Conservation (phyloP, 2,797 vertebrate species). For the Takifugu ocellatus region DNA sequence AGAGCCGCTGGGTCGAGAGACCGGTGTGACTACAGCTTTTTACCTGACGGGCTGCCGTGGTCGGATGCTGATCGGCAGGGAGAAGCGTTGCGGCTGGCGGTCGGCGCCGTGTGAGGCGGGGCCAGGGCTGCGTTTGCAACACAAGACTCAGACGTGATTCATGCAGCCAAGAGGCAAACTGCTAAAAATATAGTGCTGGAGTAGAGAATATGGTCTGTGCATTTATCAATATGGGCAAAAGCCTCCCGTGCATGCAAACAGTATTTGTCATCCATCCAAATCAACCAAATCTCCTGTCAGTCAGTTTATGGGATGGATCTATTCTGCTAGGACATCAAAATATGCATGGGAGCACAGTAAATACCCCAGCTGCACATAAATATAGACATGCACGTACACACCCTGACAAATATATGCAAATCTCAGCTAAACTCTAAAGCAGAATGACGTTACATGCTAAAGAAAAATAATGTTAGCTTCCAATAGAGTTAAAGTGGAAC, state of each 20-base stretch:
- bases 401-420: neutral
- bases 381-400: neutral
- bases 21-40: neutral
- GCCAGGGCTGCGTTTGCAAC: constrained; percentile 46
- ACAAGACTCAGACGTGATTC: constrained; percentile 34
- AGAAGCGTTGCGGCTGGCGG: constrained; percentile 39
- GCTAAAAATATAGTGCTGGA: constrained; percentile 9
- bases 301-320: neutral
- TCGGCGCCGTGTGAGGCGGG: constrained; percentile 30
- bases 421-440: no score
- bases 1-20: no score
- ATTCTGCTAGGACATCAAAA: neutral
- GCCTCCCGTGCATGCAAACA: neutral
- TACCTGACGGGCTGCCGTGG: constrained; percentile 56
- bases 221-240: neutral
- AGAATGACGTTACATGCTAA: no score
- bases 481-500: no score
- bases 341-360: neutral
- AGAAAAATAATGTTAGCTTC: no score
- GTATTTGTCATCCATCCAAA: neutral
- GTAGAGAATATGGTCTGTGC: constrained; percentile 12
- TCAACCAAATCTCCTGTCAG: constrained; percentile 19
- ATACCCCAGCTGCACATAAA: neutral
- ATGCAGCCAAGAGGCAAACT: constrained; percentile 18
- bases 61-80: constrained; percentile 47